These are phyloP conservation scores for Globia sparganii DNA, from an alignment of 2,888 invertebrate species.

Conservation along the genomic window DNA sequence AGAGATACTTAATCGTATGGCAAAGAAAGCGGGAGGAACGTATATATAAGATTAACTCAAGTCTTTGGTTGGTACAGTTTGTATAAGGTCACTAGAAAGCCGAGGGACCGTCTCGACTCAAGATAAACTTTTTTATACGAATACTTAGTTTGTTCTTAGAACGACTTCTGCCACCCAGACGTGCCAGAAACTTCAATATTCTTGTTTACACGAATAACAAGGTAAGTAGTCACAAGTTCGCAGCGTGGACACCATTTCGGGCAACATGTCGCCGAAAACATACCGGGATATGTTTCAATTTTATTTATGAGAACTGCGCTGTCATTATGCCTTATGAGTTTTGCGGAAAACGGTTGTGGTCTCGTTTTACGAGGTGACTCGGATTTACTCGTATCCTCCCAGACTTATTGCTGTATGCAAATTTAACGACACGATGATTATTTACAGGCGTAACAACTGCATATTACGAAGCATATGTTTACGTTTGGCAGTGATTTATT, in stretches of 20 bases:
- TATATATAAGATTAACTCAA: constrained; percentile 28
- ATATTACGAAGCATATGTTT: constrained; percentile 70
- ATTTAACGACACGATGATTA: constrained; percentile 83
- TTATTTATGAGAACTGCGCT: constrained; percentile 63
- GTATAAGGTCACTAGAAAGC: constrained; percentile 38
- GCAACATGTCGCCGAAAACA: constrained; percentile 38
- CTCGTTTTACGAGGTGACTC: constrained; percentile 75
- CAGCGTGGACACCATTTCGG: constrained; percentile 38
- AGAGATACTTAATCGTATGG: constrained; percentile 12
- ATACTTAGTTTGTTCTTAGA: constrained; percentile 51
- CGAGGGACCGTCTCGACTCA: constrained; percentile 16
- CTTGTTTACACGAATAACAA: constrained; percentile 51
- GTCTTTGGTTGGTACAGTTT: constrained; percentile 31
- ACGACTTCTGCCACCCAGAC: constrained; percentile 36
- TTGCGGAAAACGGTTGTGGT: constrained; percentile 75
- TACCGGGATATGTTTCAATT: constrained; percentile 73
- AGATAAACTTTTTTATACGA: constrained; percentile 43
- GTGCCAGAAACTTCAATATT: constrained; percentile 41
- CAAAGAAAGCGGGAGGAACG: constrained; percentile 14
- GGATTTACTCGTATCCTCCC: constrained; percentile 75
- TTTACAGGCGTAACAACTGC: constrained; percentile 76
- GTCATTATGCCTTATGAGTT: constrained; percentile 75
- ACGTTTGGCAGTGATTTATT: constrained; percentile 61
- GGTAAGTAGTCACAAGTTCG: constrained; percentile 29
- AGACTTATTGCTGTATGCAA: constrained; percentile 83